These are phyloP conservation scores for Ceraclea dissimilis DNA, from an alignment of 2,888 invertebrate species.

Conservation along the genomic window DNA sequence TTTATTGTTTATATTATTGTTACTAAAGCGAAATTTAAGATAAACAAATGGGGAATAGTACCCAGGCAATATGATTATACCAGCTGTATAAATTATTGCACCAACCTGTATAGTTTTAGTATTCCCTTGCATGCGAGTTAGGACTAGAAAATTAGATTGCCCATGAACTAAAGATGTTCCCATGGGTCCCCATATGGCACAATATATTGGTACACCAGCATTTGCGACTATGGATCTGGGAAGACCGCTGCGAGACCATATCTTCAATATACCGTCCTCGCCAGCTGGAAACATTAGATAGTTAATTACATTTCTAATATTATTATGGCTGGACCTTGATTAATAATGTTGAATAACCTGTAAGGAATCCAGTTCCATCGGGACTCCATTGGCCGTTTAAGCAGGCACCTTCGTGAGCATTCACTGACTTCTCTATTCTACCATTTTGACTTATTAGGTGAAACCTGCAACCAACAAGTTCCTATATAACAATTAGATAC, in stretches of 20 bases:
- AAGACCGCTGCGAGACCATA: conserved; percentile 95
- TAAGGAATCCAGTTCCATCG: conserved; percentile 90
- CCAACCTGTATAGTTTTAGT: conserved; percentile 64
- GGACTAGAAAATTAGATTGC: conserved; percentile 57
- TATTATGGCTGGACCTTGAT: no score
- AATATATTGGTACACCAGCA: conserved; percentile 73
- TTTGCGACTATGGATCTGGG: conserved; percentile 81
- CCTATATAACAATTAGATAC: no score
- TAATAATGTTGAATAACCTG: conserved; percentile 57
- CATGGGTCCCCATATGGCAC: conserved; percentile 76
- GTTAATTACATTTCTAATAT: no score
- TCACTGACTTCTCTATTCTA: conserved; percentile 85
- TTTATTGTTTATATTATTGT: no score
- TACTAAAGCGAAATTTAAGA: no score
- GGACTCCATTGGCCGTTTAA: conserved; percentile 88
- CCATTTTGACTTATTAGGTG: conserved; percentile 84
- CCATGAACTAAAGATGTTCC: conserved; percentile 62
- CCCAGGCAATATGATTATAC: no score
- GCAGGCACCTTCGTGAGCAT: conserved; percentile 88
- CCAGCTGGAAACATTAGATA: conserved; percentile 68
- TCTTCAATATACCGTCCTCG: conserved; percentile 93
- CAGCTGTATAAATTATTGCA: no score
- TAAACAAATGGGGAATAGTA: no score
- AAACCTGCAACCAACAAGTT: conserved; percentile 50
- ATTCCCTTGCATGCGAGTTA: conserved; percentile 67